These are phyloP conservation scores for Acanthosepion pharaonis DNA, from an alignment of 2,888 invertebrate species.

Conservation along the genomic window DNA sequence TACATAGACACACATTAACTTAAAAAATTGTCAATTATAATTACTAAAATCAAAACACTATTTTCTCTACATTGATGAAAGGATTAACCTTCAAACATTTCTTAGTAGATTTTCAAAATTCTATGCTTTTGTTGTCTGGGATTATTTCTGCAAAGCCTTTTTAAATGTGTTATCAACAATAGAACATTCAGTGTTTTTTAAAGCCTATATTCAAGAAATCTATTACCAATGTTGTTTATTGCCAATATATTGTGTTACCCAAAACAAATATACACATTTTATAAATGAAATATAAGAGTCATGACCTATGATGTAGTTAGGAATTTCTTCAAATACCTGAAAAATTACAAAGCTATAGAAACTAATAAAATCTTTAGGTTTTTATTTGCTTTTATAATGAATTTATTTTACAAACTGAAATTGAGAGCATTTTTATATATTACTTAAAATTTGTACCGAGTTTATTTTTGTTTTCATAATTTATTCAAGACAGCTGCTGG, in stretches of 20 bases:
- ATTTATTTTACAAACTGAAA: neutral
- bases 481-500: neutral
- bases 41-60: neutral
- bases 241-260: neutral
- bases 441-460: too few relatives aligned
- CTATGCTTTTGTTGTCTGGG: neutral
- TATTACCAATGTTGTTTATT: neutral
- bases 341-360: neutral
- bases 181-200: neutral
- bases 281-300: neutral
- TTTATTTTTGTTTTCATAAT: too few relatives aligned
- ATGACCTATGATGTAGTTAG: neutral
- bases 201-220: neutral
- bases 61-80: neutral
- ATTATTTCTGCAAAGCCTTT: neutral
- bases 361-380: neutral
- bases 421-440: neutral
- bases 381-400: neutral
- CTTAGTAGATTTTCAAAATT: neutral
- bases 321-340: neutral
- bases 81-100: neutral
- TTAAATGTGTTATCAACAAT: neutral
- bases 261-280: neutral
- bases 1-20: neutral
- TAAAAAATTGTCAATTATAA: neutral